Evolutionary conservation across 2,797 vertebrate genomes (phyloP), one percentile per base, ranked within the genome.

Genomic region (Hypotaenidia philippensis): DNA sequence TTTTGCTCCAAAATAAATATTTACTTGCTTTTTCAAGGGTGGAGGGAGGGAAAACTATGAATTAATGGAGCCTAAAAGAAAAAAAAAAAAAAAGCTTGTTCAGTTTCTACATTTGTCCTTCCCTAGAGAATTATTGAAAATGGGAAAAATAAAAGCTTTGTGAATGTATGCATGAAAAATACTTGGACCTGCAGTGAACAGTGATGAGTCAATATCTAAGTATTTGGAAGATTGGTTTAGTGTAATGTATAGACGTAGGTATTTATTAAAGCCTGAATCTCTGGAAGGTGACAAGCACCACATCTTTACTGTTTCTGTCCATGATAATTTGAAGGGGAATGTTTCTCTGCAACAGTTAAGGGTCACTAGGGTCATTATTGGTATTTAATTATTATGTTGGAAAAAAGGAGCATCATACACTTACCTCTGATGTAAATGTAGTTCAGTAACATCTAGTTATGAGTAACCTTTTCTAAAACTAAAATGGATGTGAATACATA

Each of bases 1-100:
- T 90, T 91, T 92, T 78, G 15, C 26, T 88, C 66, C 80, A 89
- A 64, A 79, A 71, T 70, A 94, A 91, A 91, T 78, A 88, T 57
- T 94, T 83, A 49, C 61, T 88, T 44, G 27, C 6, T 71, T 94
- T 90, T 86, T 68, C 40, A 81, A 80, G 71, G 20, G 13, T 44
- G 64, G 29, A 78, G 31, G 11, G 49, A 92, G 75, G 22, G 31
- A 90, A 88, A 92, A 90, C 25, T 72, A 13, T 44, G 38, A 32
- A 61, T 64, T 91, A 92, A 79, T 71, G 59, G 45, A 84, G 26
- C 26, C 45, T 75, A 63, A 94, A 89, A 72, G 56, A 87, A 89
- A 41, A 89, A 90, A 36, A 9, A 36, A 36, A 36, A 84, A 65
- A 53, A 83, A 88, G 21, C 82, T 86, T 80, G 25, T 78, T 75